Percentiles rank a stretch among this genome's conserved stretches.
These are phyloP conservation scores for Periophthalmodon schlosseri DNA, from an alignment of 2,113 vertebrate genomes.

Conservation along the genomic window DNA sequence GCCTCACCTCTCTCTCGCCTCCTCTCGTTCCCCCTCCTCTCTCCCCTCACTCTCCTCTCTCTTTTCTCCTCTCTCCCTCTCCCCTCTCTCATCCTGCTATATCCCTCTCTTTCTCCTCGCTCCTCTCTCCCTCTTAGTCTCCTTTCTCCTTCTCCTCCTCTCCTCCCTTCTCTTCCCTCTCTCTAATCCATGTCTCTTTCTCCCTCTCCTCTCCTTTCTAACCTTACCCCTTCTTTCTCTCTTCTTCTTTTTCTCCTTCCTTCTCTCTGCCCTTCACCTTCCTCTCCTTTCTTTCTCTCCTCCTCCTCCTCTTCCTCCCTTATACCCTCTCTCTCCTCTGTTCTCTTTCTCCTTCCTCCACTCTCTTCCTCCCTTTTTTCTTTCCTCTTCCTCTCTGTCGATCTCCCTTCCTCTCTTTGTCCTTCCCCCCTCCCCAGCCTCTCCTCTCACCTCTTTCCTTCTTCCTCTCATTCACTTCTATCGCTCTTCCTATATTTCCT, in stretches of 20 bases:
- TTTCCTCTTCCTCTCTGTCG: background rate
- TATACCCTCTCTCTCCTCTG: background rate
- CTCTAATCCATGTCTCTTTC: no score
- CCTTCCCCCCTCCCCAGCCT: no score
- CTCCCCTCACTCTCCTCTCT: no score
- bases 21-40: no score
- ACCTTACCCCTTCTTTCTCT: conserved; percentile 16
- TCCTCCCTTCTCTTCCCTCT: background rate
- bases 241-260: no score
- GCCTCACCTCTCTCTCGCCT: conserved; percentile 7
- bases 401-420: conserved; percentile 11
- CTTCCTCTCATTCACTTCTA: background rate
- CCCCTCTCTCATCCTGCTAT: no score
- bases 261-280: background rate
- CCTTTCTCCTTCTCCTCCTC: no score
- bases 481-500: no score
- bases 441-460: no score
- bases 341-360: background rate
- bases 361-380: no score
- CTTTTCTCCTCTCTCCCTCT: no score
- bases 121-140: background rate
- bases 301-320: conserved; percentile 7
- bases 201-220: background rate
- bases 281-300: background rate
- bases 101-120: background rate